Base-by-base conservation (phyloP, 2,888 invertebrate species). In the Amblyteles armatorius region DNA sequence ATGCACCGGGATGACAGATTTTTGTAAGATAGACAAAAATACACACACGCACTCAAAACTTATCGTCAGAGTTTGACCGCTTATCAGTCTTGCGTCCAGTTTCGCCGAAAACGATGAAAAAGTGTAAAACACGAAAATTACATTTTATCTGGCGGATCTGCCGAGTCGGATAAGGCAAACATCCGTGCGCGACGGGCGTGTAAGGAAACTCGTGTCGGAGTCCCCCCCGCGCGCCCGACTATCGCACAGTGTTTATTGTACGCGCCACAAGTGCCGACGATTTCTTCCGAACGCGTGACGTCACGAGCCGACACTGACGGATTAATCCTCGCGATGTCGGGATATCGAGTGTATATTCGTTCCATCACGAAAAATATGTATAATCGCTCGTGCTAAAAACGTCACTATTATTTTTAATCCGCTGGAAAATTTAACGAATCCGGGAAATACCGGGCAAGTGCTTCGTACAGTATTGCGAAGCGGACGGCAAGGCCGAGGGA, bases 41-140 rank as follows among this genome's bases (percentile, higher is more conserved):
- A 16, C 4, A 48, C 13, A 48, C 16, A 48, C 13, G 16, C 16
- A 48, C 44, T 9, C 13, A 50, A 9, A n/a, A 40, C n/a, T 16
- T 11, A n/a, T 55, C 44, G 48, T 26, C 13, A 48, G 44, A 26
- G 26, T 57, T 57, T 26, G 5, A 4, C 16, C 63, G 44, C 26
- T 6, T 68, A 65, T 36, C 57, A 50, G 44, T 57, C 72, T 60
- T 36, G 48, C 26, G 60, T 60, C 57, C 65, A 13, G 40, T 52
- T 65, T 76, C 79, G 67, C 79, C 77, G 50, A 73, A 78, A 26
- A 63, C 80, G 87, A 88, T 84, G 16, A 57, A 87, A 85, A 65
- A 80, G 69, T 87, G 87, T 87, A 83, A 85, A 84, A 57, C 87
- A 88, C 86, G 87, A 89, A 87, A 86, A 86, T 87, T 83, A 86